These are phyloP conservation scores for Centropristis striata DNA, from an alignment of 2,113 vertebrate species.

Conservation along the genomic window DNA sequence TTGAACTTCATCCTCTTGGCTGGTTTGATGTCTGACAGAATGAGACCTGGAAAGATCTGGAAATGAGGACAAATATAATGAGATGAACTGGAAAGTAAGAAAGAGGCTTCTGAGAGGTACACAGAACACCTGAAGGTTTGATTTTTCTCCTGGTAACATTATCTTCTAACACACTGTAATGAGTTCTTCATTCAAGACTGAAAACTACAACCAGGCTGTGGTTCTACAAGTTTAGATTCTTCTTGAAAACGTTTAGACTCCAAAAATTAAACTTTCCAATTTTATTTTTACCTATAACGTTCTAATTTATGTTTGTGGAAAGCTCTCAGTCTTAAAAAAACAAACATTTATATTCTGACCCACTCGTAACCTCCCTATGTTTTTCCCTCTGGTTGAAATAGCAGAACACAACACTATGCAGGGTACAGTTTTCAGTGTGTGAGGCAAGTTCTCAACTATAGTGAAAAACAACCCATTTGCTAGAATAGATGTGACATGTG, in stretches of 20 bases:
- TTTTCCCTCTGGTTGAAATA: too few species aligned
- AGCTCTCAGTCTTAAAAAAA: too few species aligned
- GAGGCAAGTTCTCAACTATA: too few species aligned
- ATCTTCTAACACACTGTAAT: background rate
- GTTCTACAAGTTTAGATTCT: background rate
- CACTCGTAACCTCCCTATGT: too few species aligned
- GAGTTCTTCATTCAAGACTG: background rate
- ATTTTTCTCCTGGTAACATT: background rate
- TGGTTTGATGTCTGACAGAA: constrained; percentile 97
- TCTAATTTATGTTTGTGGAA: too few species aligned
- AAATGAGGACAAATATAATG: background rate
- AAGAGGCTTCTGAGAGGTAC: background rate
- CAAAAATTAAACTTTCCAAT: background rate
- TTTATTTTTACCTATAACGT: background rate
- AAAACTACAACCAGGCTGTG: background rate
- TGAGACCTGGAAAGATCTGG: constrained; percentile 97
- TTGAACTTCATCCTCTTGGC: constrained; percentile 99
- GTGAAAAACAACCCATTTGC: too few species aligned
- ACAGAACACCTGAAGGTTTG: background rate
- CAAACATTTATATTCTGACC: too few species aligned
- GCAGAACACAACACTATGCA: too few species aligned
- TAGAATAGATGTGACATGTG: too few species aligned
- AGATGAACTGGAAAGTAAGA: background rate
- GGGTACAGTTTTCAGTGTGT: too few species aligned
- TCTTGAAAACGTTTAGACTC: background rate